Evolutionary conservation across 23 tunicate species (phyloP), one percentile per base, ranked within the genome.

Genomic region (Oikopleura dioica): DNA sequence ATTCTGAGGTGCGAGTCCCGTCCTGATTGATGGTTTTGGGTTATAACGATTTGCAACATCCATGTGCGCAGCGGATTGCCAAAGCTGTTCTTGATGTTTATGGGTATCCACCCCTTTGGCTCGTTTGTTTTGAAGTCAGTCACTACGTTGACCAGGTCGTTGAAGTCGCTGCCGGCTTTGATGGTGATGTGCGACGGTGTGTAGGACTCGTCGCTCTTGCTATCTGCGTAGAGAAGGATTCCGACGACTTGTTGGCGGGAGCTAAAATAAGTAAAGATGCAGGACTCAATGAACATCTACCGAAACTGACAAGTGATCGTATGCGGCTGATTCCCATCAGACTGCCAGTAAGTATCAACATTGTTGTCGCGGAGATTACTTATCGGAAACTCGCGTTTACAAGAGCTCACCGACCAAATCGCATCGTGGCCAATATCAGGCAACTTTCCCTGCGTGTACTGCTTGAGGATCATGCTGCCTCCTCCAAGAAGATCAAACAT

Each of bases 251-350:
- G 78, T 16, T 92, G 87, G 37, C 87, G 87, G 37, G 83, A 83
- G 34, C 99, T 92, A 78, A 35, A 84, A 80, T 75, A 33, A 44
- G 33, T 44, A 9, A 44, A 44, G 55, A 44, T 44, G 55, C 9
- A 44, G 55, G 21, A 9, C 55, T 44, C 9, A 44, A 44, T 44
- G 21, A 38, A 81, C 79, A 35, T 44, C 26, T 32, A 92, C 97
- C 91, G 77, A 78, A 94, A 94, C 69, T 94, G 99, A 26, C 87
- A 78, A 68, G 86, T 94, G 1, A 94, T 87, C 85, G 80, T 86
- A 55, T 94, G 99, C 0, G 99, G 99, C 81, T 94, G 99, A 35
- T 78, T 79, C 12, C 99, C 99, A 80, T 94, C 99, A 12, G 89
- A 83, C 76, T 94, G 99, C 99, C 99, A 94, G 72, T 86, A 94